These are phyloP conservation scores for Zosterops lateralis DNA, from an alignment of 2,113 vertebrate genomes.

Conservation along the genomic window DNA sequence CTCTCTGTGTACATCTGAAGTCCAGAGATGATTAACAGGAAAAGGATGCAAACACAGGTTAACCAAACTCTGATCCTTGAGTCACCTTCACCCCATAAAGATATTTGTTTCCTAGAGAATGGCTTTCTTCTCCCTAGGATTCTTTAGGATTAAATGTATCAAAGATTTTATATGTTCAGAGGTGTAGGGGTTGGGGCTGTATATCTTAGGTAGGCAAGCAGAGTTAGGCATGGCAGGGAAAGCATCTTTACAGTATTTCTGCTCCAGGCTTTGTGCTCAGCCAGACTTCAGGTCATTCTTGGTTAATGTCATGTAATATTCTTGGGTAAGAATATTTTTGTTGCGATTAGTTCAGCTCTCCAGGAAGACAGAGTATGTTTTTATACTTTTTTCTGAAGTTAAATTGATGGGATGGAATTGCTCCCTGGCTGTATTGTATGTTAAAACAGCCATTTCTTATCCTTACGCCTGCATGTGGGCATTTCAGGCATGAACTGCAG, in stretches of 20 bases:
- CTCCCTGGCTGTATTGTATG: background rate
- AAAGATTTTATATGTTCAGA: background rate
- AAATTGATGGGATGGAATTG: background rate
- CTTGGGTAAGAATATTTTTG: background rate
- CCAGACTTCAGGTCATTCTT: background rate
- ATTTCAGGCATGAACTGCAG: background rate
- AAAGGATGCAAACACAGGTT: background rate
- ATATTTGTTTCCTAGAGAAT: background rate
- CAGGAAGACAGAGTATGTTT: background rate
- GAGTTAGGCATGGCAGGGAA: background rate
- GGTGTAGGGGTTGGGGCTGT: background rate
- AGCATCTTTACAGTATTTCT: background rate
- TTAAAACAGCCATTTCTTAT: background rate
- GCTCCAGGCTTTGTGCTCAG: background rate
- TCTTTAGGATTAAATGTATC: background rate
- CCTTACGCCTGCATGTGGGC: background rate
- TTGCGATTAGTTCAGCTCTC: background rate
- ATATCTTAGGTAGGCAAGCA: background rate
- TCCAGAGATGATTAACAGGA: accelerated
- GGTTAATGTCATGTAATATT: background rate
- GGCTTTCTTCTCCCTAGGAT: background rate
- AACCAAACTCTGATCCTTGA: background rate
- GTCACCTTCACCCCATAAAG: background rate
- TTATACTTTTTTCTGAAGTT: background rate
- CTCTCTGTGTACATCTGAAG: accelerated